Conservation (phyloP, 2,113 vertebrate species). For the Tenebrosternarchus preto region DNA sequence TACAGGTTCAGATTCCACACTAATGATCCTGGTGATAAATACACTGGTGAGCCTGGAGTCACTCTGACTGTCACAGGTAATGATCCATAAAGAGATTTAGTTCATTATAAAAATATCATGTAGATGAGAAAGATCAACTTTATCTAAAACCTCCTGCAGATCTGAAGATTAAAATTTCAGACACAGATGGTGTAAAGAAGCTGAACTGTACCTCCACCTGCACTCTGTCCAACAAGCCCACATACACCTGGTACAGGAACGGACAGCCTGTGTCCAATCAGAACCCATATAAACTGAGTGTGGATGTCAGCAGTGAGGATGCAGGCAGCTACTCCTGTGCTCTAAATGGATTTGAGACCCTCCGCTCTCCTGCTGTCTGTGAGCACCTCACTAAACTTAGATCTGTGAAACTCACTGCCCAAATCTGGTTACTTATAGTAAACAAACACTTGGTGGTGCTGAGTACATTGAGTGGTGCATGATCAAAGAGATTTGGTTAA, state of each 20-base stretch:
- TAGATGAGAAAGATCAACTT: not conserved
- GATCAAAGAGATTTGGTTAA: too few species aligned
- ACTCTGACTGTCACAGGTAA: slow-evolving; percentile 39
- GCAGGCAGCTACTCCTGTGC: slow-evolving; percentile 13
- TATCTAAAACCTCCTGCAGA: not conserved
- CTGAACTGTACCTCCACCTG: slow-evolving; percentile 33
- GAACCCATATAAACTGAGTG: too few species aligned
- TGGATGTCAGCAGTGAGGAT: not conserved
- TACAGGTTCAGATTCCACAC: slow-evolving; percentile 38
- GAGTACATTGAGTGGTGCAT: too few species aligned
- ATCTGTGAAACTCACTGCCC: too few species aligned
- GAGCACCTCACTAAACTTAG: not conserved
- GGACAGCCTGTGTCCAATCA: not conserved
- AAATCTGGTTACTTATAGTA: too few species aligned
- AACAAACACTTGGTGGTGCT: too few species aligned
- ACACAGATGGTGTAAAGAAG: not conserved
- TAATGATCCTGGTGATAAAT: not conserved
- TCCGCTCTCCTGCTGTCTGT: slow-evolving; percentile 48
- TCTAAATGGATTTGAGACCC: slow-evolving; percentile 23
- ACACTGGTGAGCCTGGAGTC: slow-evolving; percentile 21
- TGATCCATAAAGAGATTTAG: not conserved
- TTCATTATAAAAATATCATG: not conserved
- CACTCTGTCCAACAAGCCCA: slow-evolving; percentile 23
- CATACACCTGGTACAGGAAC: slow-evolving; percentile 41
- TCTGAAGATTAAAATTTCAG: slow-evolving; percentile 8